Percentiles rank a stretch among this genome's conserved stretches.
Conservation (phyloP, 2,888 invertebrate genomes). For the Ormyrus pomaceus region DNA sequence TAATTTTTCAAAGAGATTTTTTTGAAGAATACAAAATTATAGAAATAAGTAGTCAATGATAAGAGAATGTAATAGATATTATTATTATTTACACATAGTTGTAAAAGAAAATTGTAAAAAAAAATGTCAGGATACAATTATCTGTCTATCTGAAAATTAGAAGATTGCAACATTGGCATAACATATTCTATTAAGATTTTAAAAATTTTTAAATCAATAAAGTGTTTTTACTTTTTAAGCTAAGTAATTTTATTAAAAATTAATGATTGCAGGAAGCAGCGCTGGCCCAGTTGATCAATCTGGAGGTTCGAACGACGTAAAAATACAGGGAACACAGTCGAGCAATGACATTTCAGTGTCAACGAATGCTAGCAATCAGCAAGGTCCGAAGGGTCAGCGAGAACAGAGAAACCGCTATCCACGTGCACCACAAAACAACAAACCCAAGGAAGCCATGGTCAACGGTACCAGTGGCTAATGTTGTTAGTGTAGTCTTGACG, state of each 20-base stretch:
- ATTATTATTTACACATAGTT: background rate
- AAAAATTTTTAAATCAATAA: too few species aligned
- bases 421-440: constrained; percentile 75
- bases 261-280: constrained; percentile 49
- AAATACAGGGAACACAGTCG: constrained; percentile 70
- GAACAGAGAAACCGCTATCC: constrained; percentile 71
- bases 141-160: too few species aligned
- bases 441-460: constrained; percentile 81
- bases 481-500: constrained; percentile 44
- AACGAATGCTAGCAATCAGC: constrained; percentile 63
- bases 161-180: too few species aligned
- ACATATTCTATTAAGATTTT: too few species aligned
- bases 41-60: background rate
- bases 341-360: constrained; percentile 69
- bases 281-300: constrained; percentile 65
- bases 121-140: background rate
- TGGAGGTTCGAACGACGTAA: constrained; percentile 53
- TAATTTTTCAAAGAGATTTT: too few species aligned
- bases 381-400: constrained; percentile 72
- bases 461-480: constrained; percentile 80
- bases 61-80: background rate
- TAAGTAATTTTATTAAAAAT: background rate
- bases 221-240: background rate
- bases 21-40: too few species aligned
- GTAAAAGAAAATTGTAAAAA: background rate